Percentiles rank a stretch among this genome's conserved stretches.
Evolutionary conservation across 92 coral and sea anemone genomes (phyloP).

Genomic region (Diadumene lineata): DNA sequence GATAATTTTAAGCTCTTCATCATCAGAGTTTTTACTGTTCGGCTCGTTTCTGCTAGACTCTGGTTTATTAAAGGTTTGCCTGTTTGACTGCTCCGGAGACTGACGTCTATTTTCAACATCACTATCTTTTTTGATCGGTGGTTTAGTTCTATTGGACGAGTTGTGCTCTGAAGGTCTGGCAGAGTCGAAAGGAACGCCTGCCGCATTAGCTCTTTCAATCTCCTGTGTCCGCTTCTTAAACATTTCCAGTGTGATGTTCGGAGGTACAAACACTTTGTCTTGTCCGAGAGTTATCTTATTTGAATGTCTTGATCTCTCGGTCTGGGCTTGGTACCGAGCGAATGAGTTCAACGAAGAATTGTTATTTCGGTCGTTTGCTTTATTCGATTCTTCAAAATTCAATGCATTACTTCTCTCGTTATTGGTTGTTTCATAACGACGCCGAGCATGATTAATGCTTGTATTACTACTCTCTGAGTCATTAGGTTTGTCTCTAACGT

Average conservation of each 20-base stretch:
- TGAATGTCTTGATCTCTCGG: constrained; percentile 30
- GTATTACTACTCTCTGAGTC: neutral
- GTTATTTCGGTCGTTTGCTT: constrained; percentile 57
- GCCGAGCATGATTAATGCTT: constrained; percentile 18
- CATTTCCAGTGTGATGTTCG: constrained; percentile 80
- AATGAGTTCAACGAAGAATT: constrained; percentile 38
- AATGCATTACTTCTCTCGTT: constrained; percentile 10
- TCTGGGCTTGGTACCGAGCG: constrained; percentile 13
- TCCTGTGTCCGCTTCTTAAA: constrained; percentile 77
- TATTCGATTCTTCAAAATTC: constrained; percentile 44
- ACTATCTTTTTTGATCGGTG: constrained; percentile 9
- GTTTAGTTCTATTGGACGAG: constrained; percentile 1
- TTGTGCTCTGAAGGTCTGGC: neutral
- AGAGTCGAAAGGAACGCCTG: constrained; percentile 1
- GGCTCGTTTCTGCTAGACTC: neutral
- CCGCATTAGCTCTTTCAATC: constrained; percentile 52
- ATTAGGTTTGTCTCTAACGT: constrained; percentile 16
- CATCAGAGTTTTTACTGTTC: constrained; percentile 34
- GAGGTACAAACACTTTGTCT: constrained; percentile 78
- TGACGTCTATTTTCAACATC: neutral
- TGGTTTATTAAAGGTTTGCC: constrained; percentile 2
- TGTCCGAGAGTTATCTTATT: constrained; percentile 51
- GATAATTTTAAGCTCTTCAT: constrained; percentile 42
- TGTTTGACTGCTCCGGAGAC: constrained; percentile 16
- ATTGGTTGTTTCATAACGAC: constrained; percentile 8